phyloP scores from a whole-genome alignment of 2,797 vertebrate species.

The Mareca penelope region DNA sequence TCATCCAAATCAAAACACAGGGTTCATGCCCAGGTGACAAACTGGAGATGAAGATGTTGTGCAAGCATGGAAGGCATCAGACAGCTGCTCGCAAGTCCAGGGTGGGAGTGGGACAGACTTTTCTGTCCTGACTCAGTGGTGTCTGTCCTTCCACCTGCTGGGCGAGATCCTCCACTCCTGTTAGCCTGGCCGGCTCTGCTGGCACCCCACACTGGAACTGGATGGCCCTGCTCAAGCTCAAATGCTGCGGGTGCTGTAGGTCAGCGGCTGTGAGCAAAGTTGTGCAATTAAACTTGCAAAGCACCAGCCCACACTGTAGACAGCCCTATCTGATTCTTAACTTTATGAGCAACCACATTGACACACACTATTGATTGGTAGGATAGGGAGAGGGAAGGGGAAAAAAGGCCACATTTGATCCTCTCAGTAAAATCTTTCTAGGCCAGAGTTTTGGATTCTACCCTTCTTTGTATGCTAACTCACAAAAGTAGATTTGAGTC shows the following conservation, averaged over 20 bases:
- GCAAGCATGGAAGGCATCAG: not conserved
- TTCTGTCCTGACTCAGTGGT: not conserved
- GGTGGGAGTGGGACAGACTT: not conserved
- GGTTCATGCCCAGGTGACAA: slow-evolving; percentile 37
- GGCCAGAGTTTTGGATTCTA: not conserved
- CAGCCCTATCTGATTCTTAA: slow-evolving; percentile 16
- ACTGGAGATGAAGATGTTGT: not conserved
- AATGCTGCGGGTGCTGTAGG: not conserved
- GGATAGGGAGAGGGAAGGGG: not conserved
- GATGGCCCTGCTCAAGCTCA: slow-evolving; percentile 3
- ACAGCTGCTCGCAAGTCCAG: not conserved
- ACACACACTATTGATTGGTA: not conserved
- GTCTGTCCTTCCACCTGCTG: not conserved
- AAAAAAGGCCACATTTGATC: not conserved
- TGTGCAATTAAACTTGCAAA: slow-evolving; percentile 59
- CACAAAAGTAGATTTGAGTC: not conserved
- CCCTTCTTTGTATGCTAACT: not conserved
- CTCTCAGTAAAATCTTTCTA: not conserved
- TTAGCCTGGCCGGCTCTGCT: not conserved
- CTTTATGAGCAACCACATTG: not conserved
- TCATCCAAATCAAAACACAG: not conserved
- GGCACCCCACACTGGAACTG: not conserved
- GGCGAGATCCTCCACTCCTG: not conserved
- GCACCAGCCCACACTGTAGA: slow-evolving; percentile 25
- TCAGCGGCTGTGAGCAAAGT: not conserved